phyloP scores from a whole-genome alignment of 2,797 vertebrate genomes.

The Pristis pectinata region DNA sequence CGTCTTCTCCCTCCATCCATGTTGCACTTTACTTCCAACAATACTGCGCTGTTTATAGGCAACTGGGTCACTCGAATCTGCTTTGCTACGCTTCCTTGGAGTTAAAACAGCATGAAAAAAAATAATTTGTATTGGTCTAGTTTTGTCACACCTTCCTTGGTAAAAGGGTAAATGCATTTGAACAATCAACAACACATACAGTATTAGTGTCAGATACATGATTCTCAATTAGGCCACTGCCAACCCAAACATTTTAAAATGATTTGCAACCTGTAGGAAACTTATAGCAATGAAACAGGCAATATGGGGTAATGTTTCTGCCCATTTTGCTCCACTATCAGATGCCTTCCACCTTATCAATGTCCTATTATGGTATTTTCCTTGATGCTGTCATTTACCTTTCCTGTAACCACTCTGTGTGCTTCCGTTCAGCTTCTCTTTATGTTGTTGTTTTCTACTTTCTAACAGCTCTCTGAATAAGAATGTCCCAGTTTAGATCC shows the following conservation, averaged over 20 bases:
- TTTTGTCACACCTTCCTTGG: background rate
- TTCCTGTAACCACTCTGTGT: too few relatives aligned
- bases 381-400: too few relatives aligned
- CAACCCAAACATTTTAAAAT: background rate
- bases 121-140: background rate
- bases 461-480: background rate
- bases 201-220: background rate
- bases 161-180: background rate
- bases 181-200: background rate
- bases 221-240: background rate
- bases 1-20: constrained; percentile 71
- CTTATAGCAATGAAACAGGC: background rate
- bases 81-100: constrained; percentile 69
- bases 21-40: constrained; percentile 66
- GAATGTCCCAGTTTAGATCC: background rate
- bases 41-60: constrained; percentile 66
- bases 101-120: background rate
- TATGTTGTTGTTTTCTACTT: background rate
- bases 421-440: background rate
- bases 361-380: too few relatives aligned
- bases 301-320: too few relatives aligned
- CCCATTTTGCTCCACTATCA: too few relatives aligned
- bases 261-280: background rate
- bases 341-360: too few relatives aligned
- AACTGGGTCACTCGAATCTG: constrained; percentile 66